Base-by-base conservation (phyloP, 2,888 invertebrate genomes). In the Tipula lateralis region DNA sequence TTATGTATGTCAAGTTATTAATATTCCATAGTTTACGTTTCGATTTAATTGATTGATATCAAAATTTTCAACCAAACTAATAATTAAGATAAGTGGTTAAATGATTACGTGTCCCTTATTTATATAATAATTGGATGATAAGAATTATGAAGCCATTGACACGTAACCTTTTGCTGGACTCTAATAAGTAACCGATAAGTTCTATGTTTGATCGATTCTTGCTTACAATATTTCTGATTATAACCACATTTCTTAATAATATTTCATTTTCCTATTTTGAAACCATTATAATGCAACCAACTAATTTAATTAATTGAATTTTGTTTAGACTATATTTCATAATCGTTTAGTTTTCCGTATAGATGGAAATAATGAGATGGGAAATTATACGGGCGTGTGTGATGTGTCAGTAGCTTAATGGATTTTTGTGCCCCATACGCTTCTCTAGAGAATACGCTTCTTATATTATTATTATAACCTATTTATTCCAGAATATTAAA, bases 291-390 rank as follows among this genome's bases (percentile, higher is more conserved):
- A n/a, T 66, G 66, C 66, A 66, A 66, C 7, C 66, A 24, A 50
- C 5, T 66, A 66, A 66, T 66, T 66, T 66, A 66, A 66, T 66
- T 66, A 66, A 66, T 66, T 66, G 66, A 24, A 66, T 66, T 66
- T 66, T 24, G 66, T 19, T 2, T 66, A 66, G 12, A 66, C 19
- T 66, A 66, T 24, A 66, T 66, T 66, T 66, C 66, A 66, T 66
- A 66, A 66, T 66, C 24, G 4, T 66, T 66, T 66, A 66, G 66
- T 66, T 66, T 66, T 24, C 9, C 66, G 24, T 66, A 24, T 6
- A 66, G 0, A 66, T 66, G 24, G n/a, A 66, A 24, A 66, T 1
- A 66, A 66, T 66, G 24, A 24, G 7, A 66, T 24, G 12, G 24
- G 24, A 66, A 66, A 66, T 7, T 66, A 24, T 66, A 9, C 66